Conservation (phyloP, 2,113 vertebrate species). For the Alouatta palliata region DNA sequence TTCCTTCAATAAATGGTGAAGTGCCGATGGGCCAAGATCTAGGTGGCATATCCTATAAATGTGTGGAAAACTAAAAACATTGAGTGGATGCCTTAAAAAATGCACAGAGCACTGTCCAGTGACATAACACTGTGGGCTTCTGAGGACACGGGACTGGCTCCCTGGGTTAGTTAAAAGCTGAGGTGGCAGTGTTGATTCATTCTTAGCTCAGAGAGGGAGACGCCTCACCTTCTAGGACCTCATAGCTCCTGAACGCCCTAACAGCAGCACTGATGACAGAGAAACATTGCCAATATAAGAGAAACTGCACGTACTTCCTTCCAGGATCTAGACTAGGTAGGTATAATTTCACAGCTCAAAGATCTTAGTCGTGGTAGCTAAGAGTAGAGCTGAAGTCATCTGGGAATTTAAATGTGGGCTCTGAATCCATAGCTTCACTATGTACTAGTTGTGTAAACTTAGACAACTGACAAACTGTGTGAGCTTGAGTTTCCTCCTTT, state of each 20-base stretch:
- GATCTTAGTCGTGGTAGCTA: neutral
- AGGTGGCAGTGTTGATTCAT: neutral
- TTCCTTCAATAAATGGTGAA: neutral
- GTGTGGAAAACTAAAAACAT: neutral
- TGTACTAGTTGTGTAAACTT: neutral
- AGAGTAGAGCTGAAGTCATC: neutral
- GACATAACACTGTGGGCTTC: neutral
- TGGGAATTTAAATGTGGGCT: neutral
- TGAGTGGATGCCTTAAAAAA: neutral
- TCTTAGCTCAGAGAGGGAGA: neutral
- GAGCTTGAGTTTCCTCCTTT: neutral
- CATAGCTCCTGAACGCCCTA: neutral
- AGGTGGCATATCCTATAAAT: neutral
- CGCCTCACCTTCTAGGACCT: neutral
- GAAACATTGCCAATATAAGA: neutral
- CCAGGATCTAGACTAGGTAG: neutral
- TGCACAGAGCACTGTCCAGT: neutral
- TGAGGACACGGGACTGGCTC: neutral
- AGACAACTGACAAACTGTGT: neutral
- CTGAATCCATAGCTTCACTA: neutral
- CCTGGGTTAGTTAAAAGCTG: neutral
- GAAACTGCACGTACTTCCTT: neutral
- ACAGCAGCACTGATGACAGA: neutral
- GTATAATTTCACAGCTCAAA: neutral
- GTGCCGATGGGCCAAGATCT: neutral